Conservation (phyloP, 2,888 invertebrate genomes). For the Lypha dubia region DNA sequence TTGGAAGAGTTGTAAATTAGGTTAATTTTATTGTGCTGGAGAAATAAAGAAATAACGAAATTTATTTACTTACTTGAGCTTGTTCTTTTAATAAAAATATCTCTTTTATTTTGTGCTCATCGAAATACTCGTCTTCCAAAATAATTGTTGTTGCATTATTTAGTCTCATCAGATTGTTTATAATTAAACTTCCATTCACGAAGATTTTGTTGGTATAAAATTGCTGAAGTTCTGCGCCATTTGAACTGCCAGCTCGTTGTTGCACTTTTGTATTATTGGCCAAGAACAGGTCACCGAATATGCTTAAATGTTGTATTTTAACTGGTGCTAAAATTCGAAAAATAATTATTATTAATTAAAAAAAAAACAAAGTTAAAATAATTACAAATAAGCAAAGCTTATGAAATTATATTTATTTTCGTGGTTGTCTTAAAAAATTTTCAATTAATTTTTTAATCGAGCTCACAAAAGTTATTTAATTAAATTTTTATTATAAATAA, state of each 20-base stretch:
- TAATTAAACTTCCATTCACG: conserved; percentile 78
- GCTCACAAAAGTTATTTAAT: no score
- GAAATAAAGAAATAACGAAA: neutral
- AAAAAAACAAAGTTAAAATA: neutral
- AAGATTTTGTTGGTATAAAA: conserved; percentile 78
- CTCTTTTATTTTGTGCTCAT: conserved; percentile 72
- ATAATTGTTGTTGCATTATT: conserved; percentile 67
- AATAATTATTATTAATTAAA: conserved; percentile 14
- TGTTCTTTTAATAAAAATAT: conserved; percentile 75
- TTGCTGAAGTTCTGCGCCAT: conserved; percentile 75
- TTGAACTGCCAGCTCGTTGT: conserved; percentile 7
- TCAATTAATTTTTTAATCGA: no score
- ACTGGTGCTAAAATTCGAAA: conserved; percentile 77
- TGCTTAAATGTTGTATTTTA: conserved; percentile 76
- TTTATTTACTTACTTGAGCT: conserved; percentile 75
- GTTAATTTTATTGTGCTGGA: no score
- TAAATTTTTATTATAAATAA: no score
- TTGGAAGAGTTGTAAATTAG: neutral
- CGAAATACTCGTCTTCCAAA: conserved; percentile 66
- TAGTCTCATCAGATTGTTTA: conserved; percentile 75
- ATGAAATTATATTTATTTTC: no score
- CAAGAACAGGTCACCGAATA: conserved; percentile 76
- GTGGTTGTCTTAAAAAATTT: no score
- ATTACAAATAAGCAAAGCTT: neutral
- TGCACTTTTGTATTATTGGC: conserved; percentile 71